These are phyloP conservation scores for Gymnothorax javanicus DNA, from an alignment of 2,797 vertebrate species.

Conservation along the genomic window DNA sequence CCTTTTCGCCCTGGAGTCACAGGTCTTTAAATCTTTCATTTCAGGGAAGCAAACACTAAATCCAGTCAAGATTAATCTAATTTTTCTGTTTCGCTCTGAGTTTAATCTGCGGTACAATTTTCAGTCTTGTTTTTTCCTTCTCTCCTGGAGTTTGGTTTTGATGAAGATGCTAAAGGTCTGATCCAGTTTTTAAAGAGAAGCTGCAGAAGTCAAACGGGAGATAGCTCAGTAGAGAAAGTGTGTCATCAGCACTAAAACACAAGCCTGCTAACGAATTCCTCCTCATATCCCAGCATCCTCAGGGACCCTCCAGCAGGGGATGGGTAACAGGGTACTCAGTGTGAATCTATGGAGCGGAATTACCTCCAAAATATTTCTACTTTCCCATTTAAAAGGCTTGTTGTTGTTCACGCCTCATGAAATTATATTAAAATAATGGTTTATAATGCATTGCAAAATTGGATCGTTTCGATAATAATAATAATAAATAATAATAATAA, in stretches of 20 bases:
- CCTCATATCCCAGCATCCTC: constrained; percentile 77
- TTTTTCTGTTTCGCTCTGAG: constrained; percentile 38
- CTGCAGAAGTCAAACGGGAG: constrained; percentile 71
- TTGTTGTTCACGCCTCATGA: constrained; percentile 54
- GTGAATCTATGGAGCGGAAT: constrained; percentile 71
- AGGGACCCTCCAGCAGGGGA: constrained; percentile 75
- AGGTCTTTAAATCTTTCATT: not conserved
- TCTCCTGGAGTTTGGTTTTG: constrained; percentile 60
- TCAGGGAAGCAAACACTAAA: not conserved
- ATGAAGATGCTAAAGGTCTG: constrained; percentile 69
- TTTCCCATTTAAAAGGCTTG: constrained; percentile 63
- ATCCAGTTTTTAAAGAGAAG: constrained; percentile 75
- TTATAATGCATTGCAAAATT: too few species aligned
- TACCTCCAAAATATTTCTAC: constrained; percentile 70
- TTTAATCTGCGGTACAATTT: constrained; percentile 32
- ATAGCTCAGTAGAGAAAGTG: constrained; percentile 71
- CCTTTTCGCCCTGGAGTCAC: not conserved
- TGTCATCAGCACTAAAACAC: constrained; percentile 85
- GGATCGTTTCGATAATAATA: too few species aligned
- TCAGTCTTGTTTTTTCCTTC: constrained; percentile 45
- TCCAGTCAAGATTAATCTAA: not conserved
- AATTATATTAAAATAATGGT: constrained; percentile 26
- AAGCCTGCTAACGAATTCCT: constrained; percentile 79
- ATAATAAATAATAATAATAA: too few species aligned
- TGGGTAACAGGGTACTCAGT: constrained; percentile 71